Evolutionary conservation across 2,113 vertebrate genomes (phyloP).

Genomic region (Bubo scandiacus): DNA sequence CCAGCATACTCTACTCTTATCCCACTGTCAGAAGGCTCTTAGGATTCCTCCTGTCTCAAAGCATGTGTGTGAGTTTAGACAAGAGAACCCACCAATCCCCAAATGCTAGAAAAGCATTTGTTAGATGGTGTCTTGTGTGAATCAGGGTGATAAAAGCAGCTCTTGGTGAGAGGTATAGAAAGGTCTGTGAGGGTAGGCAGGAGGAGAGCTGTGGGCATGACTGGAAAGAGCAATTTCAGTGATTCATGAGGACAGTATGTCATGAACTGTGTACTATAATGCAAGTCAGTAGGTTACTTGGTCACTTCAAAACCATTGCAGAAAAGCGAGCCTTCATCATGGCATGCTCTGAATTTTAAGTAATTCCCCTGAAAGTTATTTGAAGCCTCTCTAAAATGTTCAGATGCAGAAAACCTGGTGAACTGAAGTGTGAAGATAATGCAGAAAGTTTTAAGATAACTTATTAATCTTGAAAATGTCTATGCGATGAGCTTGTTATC

Average conservation of each 20-base stretch:
- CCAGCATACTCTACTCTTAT: not conserved
- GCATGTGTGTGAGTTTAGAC: not conserved
- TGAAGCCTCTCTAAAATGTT: not conserved
- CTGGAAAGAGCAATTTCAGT: not conserved
- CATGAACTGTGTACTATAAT: not conserved
- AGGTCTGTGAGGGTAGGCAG: not conserved
- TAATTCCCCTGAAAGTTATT: not conserved
- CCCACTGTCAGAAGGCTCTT: not conserved
- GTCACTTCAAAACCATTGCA: constrained; percentile 1
- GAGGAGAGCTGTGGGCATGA: not conserved
- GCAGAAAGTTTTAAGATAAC: not conserved
- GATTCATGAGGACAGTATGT: not conserved
- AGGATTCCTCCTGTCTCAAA: not conserved
- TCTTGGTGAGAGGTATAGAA: not conserved
- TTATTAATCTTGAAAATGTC: constrained; percentile 6
- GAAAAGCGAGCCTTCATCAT: not conserved
- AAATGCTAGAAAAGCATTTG: not conserved
- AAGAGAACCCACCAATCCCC: not conserved
- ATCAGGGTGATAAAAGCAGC: not conserved
- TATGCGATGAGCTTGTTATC: constrained; percentile 1
- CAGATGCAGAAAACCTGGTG: not conserved
- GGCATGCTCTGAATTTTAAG: constrained; percentile 17
- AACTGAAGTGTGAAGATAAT: not conserved
- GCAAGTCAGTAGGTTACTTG: constrained; percentile 4
- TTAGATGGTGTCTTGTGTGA: not conserved